Evolutionary conservation across 2,797 vertebrate genomes (phyloP), one percentile per base, ranked within the genome.

Genomic region (Melanotaenia boesemani): DNA sequence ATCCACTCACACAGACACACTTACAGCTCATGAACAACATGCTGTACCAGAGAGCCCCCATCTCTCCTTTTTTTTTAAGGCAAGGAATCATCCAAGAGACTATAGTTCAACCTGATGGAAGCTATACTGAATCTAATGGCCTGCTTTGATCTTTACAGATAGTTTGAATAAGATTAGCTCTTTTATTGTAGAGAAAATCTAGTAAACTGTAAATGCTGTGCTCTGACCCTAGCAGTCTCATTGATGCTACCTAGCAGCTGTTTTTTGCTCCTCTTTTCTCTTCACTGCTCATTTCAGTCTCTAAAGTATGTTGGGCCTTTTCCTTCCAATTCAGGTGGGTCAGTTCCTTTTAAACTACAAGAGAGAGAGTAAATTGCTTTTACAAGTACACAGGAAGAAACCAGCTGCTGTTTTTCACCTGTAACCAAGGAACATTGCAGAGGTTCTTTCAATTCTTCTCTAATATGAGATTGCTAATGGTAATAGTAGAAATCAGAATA

Each of bases 161-260:
- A 1, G 55, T 87, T 80, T 71, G 60, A 61, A 76, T 72, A 57
- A 72, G 72, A 64, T 83, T 83, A 76, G 59, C 22, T 76, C 41
- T 32, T 48, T 84, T 77, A 77, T 58, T 16, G 22, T 26, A 74
- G 63, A 63, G 76, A 77, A 88, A 74, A 61, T 78, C 20, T 32
- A 67, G 24, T 84, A 71, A 83, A 70, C 48, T 65, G 56, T 46
- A 78, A 74, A 63, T 80, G 32, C 24, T 0, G 18, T 61, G 18
- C 66, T 65, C 7, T 58, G 46, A 30, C 58, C 54, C 44, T 6
- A 48, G 55, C 74, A 36, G 57, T 66, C 64, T 74, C 61, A 66
- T 24, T 62, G 60, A 83, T 72, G 69, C 36, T 55, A 74, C 39
- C 62, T 6, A 46, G 61, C 61, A 60, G 64, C 71, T 70, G 26